These are phyloP conservation scores for Stigmatopora nigra DNA, from an alignment of 2,113 vertebrate species.

Conservation along the genomic window DNA sequence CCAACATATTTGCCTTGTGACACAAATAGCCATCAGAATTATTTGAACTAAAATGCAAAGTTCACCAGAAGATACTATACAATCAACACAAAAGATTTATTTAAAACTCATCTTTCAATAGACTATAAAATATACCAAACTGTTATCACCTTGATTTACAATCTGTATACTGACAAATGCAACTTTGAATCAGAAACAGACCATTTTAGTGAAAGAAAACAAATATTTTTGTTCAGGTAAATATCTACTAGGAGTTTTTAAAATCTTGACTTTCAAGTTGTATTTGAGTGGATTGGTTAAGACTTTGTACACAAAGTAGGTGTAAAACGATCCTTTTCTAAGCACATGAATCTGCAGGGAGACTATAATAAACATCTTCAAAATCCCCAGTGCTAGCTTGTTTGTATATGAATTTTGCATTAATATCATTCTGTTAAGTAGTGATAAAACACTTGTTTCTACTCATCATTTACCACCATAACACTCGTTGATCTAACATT, in stretches of 20 bases:
- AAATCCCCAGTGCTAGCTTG: no score
- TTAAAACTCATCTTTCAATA: conserved; percentile 7
- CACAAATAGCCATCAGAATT: no score
- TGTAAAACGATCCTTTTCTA: neutral
- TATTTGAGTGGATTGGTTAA: neutral
- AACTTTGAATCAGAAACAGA: neutral
- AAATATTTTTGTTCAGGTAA: no score
- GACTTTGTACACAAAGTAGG: neutral
- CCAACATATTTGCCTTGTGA: no score
- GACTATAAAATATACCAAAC: conserved; percentile 4
- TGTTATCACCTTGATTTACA: neutral
- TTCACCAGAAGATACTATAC: conserved; percentile 2
- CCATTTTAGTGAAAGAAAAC: neutral
- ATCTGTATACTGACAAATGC: neutral
- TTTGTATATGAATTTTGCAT: neutral
- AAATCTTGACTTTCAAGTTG: neutral
- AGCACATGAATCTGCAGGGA: neutral
- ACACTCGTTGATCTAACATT: conserved; percentile 1
- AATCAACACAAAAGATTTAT: neutral
- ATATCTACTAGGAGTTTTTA: neutral
- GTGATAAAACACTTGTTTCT: neutral
- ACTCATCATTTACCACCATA: neutral
- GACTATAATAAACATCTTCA: no score
- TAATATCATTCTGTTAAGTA: neutral
- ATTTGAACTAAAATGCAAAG: conserved; percentile 1